Evolutionary conservation across 1,140 invertebrate genomes (phyloP).

Genomic region (Bradysia coprophila): DNA sequence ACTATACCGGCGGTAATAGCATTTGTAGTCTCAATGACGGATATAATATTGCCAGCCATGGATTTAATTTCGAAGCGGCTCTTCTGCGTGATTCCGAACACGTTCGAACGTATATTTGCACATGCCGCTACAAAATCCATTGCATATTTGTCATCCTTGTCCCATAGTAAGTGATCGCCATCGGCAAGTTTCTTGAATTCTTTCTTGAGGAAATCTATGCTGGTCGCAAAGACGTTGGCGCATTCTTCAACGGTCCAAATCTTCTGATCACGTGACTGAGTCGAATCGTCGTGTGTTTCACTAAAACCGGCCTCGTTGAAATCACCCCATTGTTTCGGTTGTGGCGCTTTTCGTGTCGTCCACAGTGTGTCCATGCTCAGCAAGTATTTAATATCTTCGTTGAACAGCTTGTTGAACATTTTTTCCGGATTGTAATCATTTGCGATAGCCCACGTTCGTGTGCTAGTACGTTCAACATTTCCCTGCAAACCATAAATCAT

Average conservation of each 20-base stretch:
- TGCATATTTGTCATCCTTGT: slow-evolving; percentile 86
- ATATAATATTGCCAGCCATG: slow-evolving; percentile 97
- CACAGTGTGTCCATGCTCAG: slow-evolving; percentile 90
- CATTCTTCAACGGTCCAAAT: slow-evolving; percentile 58
- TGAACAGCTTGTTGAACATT: slow-evolving; percentile 78
- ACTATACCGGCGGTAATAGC: slow-evolving; percentile 91
- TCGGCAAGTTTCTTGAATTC: slow-evolving; percentile 34
- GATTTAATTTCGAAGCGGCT: slow-evolving; percentile 91
- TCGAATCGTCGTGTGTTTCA: slow-evolving; percentile 14
- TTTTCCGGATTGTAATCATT: slow-evolving; percentile 69
- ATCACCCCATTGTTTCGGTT: slow-evolving; percentile 54
- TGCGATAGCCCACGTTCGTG: slow-evolving; percentile 71
- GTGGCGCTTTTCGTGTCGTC: slow-evolving; percentile 68
- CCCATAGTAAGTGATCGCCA: slow-evolving; percentile 75
- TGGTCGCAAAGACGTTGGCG: slow-evolving; percentile 49
- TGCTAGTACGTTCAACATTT: slow-evolving; percentile 67
- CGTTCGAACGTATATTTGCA: slow-evolving; percentile 80
- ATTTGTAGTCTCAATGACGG: slow-evolving; percentile 97
- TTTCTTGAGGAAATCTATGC: slow-evolving; percentile 47
- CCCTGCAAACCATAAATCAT: no score
- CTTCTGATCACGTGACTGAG: slow-evolving; percentile 51
- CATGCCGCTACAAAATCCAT: slow-evolving; percentile 96
- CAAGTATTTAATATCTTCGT: slow-evolving; percentile 91
- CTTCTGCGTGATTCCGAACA: slow-evolving; percentile 80
- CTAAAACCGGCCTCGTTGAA: slow-evolving; percentile 36